phyloP scores from a whole-genome alignment of 1,140 invertebrate species.

The roundworm (Caenorhabditis elegans) region WBcel235 BX284603.4:191501-192000 shows the following conservation, averaged over 20 bases:
- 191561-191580: not conserved
- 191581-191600: not conserved
- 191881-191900: not conserved
- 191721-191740: no score
- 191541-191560: not conserved
- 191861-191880: conserved; percentile 69
- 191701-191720: no score
- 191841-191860: conserved; percentile 91
- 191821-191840: conserved; percentile 94
- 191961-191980: not conserved
- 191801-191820: conserved; percentile 86
- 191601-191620: not conserved
- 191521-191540: not conserved
- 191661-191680: no score
- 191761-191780: conserved; percentile 70
- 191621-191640: no score
- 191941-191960: not conserved
- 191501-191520: not conserved
- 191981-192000: no score
- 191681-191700: not conserved
- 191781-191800: conserved; percentile 88
- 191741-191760: conserved; percentile 9
- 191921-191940: conserved; percentile 25
- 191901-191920: conserved; percentile 9
- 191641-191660: no score